Evolutionary conservation across 2,888 invertebrate species (phyloP).

Genomic region (Blera fallax): DNA sequence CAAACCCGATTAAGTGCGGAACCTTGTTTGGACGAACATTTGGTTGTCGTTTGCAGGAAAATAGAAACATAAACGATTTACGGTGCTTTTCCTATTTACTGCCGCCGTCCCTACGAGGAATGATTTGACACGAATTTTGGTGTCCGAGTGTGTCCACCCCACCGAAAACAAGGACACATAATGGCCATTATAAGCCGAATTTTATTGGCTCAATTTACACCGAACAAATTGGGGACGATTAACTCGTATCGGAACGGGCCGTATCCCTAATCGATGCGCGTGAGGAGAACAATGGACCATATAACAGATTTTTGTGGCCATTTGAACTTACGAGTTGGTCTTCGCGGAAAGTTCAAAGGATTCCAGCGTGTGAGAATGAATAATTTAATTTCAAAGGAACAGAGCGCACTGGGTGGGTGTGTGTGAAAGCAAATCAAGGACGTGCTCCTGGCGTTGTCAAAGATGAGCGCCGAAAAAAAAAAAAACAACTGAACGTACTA

Average conservation of each 20-base stretch:
- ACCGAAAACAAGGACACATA: not conserved
- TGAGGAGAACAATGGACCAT: not conserved
- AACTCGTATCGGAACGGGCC: not conserved
- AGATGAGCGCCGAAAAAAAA: not conserved
- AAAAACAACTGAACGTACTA: not conserved
- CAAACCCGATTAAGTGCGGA: conserved; percentile 29
- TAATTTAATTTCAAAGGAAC: not conserved
- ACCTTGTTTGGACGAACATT: conserved; percentile 16
- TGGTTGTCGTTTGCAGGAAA: not conserved
- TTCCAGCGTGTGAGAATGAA: not conserved
- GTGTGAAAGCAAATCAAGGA: not conserved
- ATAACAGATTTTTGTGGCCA: not conserved
- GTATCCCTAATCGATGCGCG: not conserved
- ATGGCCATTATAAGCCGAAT: not conserved
- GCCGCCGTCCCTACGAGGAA: not conserved
- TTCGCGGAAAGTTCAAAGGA: not conserved
- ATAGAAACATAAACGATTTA: conserved; percentile 34
- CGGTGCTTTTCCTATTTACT: conserved; percentile 16
- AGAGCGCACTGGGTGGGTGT: not conserved
- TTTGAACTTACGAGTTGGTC: not conserved
- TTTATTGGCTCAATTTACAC: conserved; percentile 6
- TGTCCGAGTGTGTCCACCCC: not conserved
- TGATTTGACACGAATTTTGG: conserved; percentile 17
- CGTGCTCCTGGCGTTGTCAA: not conserved
- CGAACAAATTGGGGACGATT: conserved; percentile 14